phyloP scores from a whole-genome alignment of 2,888 invertebrate species.

The Eretmocerus hayati region DNA sequence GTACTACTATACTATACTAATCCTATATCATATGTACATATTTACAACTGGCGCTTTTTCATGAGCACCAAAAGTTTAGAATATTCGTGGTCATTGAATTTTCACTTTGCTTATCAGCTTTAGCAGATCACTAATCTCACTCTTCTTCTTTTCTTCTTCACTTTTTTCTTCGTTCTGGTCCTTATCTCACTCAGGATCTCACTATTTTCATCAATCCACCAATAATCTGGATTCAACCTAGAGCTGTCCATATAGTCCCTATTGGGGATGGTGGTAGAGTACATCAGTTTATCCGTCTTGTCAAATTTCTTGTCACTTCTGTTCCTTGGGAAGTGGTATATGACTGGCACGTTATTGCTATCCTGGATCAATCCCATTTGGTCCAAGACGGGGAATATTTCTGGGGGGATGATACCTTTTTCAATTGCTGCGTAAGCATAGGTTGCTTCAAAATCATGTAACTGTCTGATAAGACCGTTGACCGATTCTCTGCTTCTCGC shows the following conservation, averaged over 20 bases:
- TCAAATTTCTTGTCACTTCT: not conserved
- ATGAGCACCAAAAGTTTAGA: no score
- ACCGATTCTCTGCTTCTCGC: not conserved
- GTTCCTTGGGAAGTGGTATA: not conserved
- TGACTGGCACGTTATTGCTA: not conserved
- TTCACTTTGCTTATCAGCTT: no score
- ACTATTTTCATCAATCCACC: not conserved
- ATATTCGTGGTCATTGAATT: no score
- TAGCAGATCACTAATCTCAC: no score
- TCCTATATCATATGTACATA: no score
- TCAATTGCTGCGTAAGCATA: not conserved
- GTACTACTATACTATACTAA: no score
- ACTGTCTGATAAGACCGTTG: not conserved
- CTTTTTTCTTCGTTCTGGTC: not conserved
- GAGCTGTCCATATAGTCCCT: not conserved
- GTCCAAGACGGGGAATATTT: not conserved
- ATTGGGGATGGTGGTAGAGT: not conserved
- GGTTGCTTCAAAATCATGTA: no score
- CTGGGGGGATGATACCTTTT: not conserved
- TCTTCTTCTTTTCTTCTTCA: no score
- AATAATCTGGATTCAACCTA: not conserved
- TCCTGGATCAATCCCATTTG: not conserved
- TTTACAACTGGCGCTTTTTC: no score
- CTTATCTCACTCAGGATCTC: not conserved
- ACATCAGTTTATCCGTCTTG: not conserved